Evolutionary conservation across 2,888 invertebrate species (phyloP), one percentile per base, ranked within the genome.

Genomic region (Pteria penguin): DNA sequence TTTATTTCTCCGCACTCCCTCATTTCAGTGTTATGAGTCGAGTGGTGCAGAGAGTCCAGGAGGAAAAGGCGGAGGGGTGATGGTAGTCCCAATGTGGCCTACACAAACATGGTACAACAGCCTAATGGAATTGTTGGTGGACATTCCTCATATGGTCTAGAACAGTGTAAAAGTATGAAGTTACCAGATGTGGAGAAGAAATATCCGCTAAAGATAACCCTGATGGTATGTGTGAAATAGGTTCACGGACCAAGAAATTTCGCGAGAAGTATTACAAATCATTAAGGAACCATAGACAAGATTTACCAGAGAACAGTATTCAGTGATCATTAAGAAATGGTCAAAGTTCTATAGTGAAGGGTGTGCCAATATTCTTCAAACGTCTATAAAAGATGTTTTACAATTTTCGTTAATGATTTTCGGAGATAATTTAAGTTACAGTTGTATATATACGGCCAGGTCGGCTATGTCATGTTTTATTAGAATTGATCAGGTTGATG

Each of bases 31-130:
- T 68, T 18, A 61, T 74, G 5, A 52, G 67, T 54, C 29, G 54
- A 27, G 60, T 75, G 11, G 4, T 82, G 2, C 68, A 76, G 22
- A 81, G 81, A 31, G 45, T 81, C 26, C 4, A 67, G 18, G n/a
- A 66, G 65, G 78, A 82, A 57, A 55, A 79, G 26, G 81, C 78
- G 2, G 72, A 78, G 67, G 66, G 33, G 62, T 62, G 33, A 32
- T 62, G 22, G 33, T 62, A 22, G 62, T 62, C 32, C 62, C 62
- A 11, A 33, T 62, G 32, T 62, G 62, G 33, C 33, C 62, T 3
- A 62, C 62, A 14, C 62, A 62, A 2, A 26, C 62, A 62, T 62
- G 62, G 62, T 62, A 62, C 33, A 31, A 31, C 14, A 32, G 62
- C 32, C 22, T 62, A 2, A n/a, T 62, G 62, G 62, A 62, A 62